A percentile compares a stretch with the other conserved stretches of the same genome.
These are phyloP conservation scores for Drosophila gaucha DNA, from an alignment of 2,888 invertebrate species.

Conservation along the genomic window DNA sequence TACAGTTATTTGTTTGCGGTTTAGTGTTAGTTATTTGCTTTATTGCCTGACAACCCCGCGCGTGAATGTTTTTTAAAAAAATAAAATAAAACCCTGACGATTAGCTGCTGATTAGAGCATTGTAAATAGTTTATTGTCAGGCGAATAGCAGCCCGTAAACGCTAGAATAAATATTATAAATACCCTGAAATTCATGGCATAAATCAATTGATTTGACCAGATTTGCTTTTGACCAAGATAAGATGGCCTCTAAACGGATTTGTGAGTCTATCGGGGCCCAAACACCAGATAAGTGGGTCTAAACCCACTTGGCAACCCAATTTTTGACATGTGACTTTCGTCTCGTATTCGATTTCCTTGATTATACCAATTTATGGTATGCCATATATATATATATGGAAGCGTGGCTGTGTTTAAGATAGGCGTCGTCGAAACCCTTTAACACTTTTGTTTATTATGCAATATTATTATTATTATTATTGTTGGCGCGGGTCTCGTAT, in stretches of 20 bases:
- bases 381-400: slow-evolving; percentile 24
- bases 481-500: slow-evolving; percentile 38
- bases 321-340: slow-evolving; percentile 27
- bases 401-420: slow-evolving; percentile 26
- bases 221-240: slow-evolving; percentile 43
- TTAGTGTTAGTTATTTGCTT: not conserved
- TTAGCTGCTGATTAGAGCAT: slow-evolving; percentile 55
- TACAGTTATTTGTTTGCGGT: slow-evolving; percentile 3
- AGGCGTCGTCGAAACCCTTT: slow-evolving; percentile 21
- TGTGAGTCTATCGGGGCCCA: slow-evolving; percentile 28
- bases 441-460: slow-evolving; percentile 38
- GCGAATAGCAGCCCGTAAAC: slow-evolving; percentile 17
- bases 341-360: slow-evolving; percentile 29
- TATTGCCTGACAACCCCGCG: slow-evolving; percentile 42
- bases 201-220: slow-evolving; percentile 61
- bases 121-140: slow-evolving; percentile 52
- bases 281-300: slow-evolving; percentile 26
- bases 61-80: slow-evolving; percentile 4
- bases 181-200: slow-evolving; percentile 2
- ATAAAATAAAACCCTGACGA: slow-evolving; percentile 11
- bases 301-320: slow-evolving; percentile 12
- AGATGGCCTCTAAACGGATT: slow-evolving; percentile 47
- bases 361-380: slow-evolving; percentile 37
- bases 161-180: slow-evolving; percentile 6
- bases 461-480: slow-evolving; percentile 37